Percentiles rank a stretch among this genome's conserved stretches.
These are phyloP conservation scores for Salvator merianae DNA, from an alignment of 2,113 vertebrate species.

Conservation along the genomic window DNA sequence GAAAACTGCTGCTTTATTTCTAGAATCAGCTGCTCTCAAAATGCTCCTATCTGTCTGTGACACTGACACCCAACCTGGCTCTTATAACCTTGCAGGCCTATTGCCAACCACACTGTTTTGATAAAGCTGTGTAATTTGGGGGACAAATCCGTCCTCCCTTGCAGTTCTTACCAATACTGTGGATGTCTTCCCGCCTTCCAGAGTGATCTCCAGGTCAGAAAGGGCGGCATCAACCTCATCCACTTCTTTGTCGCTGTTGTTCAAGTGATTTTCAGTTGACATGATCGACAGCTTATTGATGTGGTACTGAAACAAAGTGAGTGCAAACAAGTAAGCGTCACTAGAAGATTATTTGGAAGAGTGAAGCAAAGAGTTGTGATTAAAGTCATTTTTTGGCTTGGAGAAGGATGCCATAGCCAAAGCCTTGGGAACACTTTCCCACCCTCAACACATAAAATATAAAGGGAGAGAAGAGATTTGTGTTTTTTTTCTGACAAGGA, in stretches of 20 bases:
- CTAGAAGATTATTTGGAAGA: neutral
- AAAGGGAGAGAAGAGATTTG: too few species aligned
- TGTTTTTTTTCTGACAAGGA: too few species aligned
- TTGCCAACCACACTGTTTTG: too few species aligned
- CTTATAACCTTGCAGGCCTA: neutral
- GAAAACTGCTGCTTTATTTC: neutral
- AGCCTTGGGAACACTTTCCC: neutral
- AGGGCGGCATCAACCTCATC: constrained; percentile 97
- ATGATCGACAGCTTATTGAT: constrained; percentile 99
- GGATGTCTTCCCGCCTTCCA: constrained; percentile 96
- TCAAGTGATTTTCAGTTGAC: constrained; percentile 97
- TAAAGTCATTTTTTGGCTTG: neutral
- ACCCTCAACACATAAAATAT: neutral
- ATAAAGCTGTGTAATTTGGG: neutral
- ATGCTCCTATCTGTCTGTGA: neutral
- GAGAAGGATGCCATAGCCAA: neutral
- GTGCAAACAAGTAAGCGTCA: neutral
- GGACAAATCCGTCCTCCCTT: neutral
- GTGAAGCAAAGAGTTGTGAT: neutral
- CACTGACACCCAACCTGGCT: neutral
- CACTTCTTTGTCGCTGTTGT: constrained; percentile 98
- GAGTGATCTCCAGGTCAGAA: constrained; percentile 95
- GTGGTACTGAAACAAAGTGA: constrained; percentile 87
- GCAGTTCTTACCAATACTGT: constrained; percentile 85
- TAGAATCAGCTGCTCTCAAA: neutral